Evolutionary conservation across 2,888 invertebrate genomes (phyloP).

Genomic region (Abrostola tripartita): DNA sequence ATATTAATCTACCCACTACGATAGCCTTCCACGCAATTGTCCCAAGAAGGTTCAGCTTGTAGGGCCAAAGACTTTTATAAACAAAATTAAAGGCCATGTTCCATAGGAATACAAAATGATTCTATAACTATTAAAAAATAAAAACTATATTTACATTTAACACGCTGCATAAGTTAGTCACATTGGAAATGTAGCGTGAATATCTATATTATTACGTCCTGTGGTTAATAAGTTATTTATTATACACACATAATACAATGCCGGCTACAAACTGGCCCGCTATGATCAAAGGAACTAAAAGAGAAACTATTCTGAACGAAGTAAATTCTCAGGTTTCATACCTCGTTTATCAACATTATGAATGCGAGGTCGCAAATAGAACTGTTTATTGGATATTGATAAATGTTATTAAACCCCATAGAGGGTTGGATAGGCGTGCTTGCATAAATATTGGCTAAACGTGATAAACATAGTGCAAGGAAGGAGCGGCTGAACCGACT

Average conservation of each 20-base stretch:
- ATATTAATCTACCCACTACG: too few relatives aligned
- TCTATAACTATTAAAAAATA: too few relatives aligned
- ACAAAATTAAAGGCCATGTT: too few relatives aligned
- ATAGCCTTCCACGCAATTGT: too few relatives aligned
- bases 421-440: slow-evolving; percentile 17
- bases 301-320: slow-evolving; percentile 29
- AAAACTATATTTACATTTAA: too few relatives aligned
- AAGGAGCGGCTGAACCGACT: slow-evolving; percentile 1
- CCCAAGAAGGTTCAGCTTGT: too few relatives aligned
- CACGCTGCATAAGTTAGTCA: background rate
- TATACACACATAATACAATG: slow-evolving; percentile 9
- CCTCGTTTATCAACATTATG: slow-evolving; percentile 46
- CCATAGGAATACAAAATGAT: too few relatives aligned
- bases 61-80: too few relatives aligned
- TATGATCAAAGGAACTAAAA: slow-evolving; percentile 25
- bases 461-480: slow-evolving; percentile 23
- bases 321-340: slow-evolving; percentile 27
- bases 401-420: slow-evolving; percentile 50
- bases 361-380: slow-evolving; percentile 45
- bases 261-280: slow-evolving; percentile 18
- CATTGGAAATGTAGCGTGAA: background rate
- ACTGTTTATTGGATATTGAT: slow-evolving; percentile 54
- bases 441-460: slow-evolving; percentile 45
- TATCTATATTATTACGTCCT: background rate
- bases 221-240: slow-evolving; percentile 21